Evolutionary conservation across 1,140 invertebrate species (phyloP).

Genomic region (Drosophila mauritiana): DNA sequence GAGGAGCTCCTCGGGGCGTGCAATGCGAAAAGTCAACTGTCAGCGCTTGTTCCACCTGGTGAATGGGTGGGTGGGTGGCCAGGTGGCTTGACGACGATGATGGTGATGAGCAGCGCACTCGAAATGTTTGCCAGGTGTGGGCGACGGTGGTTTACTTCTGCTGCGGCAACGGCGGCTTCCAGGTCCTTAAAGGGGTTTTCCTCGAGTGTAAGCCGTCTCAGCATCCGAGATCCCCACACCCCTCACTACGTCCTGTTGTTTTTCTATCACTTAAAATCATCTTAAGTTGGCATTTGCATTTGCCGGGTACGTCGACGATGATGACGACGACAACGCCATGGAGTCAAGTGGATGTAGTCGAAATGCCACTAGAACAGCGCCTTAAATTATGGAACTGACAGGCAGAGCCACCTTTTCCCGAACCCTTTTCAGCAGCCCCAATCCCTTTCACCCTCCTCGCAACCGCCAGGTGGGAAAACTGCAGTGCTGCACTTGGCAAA

Average conservation of each 20-base stretch:
- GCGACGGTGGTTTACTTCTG: conserved; percentile 24
- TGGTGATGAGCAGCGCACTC: conserved; percentile 68
- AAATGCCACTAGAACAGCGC: conserved; percentile 78
- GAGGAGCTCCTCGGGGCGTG: conserved; percentile 19
- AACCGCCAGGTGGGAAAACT: conserved; percentile 53
- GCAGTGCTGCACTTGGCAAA: conserved; percentile 76
- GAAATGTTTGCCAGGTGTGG: conserved; percentile 57
- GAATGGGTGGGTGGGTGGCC: background rate
- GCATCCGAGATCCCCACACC: conserved; percentile 7
- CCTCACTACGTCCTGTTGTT: conserved; percentile 35
- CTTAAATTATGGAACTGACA: conserved; percentile 71
- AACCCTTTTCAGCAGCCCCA: background rate
- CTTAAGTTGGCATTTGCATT: conserved; percentile 82
- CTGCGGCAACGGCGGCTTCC: conserved; percentile 17
- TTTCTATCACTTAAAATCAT: conserved; percentile 83
- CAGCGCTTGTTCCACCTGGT: conserved; percentile 58
- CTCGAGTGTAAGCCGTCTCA: conserved; percentile 30
- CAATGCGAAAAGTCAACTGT: conserved; percentile 66
- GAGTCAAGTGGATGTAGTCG: conserved; percentile 78
- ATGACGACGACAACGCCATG: conserved; percentile 21
- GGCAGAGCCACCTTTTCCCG: background rate
- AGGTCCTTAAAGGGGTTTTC: conserved; percentile 51
- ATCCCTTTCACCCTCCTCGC: no score
- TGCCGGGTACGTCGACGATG: conserved; percentile 11
- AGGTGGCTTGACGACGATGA: conserved; percentile 38